Evolutionary conservation across 2,888 invertebrate species (phyloP).

Genomic region (Operophtera brumata): DNA sequence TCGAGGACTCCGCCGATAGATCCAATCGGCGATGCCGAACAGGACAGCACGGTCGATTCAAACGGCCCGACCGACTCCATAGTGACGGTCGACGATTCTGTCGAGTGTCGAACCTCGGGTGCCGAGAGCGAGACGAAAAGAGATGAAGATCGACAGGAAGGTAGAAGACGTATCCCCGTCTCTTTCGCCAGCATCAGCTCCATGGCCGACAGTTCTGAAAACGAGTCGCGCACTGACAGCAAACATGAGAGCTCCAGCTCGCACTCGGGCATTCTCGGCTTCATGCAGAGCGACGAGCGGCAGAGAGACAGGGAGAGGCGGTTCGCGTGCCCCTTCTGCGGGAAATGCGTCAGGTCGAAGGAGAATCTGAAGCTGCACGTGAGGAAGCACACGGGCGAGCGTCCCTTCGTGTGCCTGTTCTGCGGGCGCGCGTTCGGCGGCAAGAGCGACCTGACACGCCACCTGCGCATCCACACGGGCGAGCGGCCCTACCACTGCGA

Average conservation of each 20-base stretch:
- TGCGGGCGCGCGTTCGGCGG: conserved; percentile 94
- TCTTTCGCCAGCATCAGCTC: conserved; percentile 79
- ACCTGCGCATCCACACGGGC: conserved; percentile 93
- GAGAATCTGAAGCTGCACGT: conserved; percentile 94
- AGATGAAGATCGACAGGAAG: conserved; percentile 57
- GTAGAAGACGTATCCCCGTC: conserved; percentile 64
- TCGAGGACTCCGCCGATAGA: conserved; percentile 74
- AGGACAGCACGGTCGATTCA: conserved; percentile 88
- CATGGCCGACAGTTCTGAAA: conserved; percentile 77
- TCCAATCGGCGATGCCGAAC: conserved; percentile 79
- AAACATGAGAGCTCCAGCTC: conserved; percentile 79
- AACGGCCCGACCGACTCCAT: conserved; percentile 76
- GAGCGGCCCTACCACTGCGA: conserved; percentile 95
- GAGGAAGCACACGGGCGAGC: conserved; percentile 91
- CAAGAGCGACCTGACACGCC: conserved; percentile 92
- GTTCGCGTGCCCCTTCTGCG: conserved; percentile 94
- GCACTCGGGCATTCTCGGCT: conserved; percentile 82
- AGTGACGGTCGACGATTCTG: conserved; percentile 70
- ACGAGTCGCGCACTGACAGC: conserved; percentile 69
- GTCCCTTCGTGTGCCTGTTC: conserved; percentile 94
- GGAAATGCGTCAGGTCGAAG: conserved; percentile 93
- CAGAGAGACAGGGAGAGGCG: conserved; percentile 85
- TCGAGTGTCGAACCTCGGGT: conserved; percentile 69
- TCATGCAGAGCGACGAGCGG: conserved; percentile 81
- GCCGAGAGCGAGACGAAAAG: conserved; percentile 66